Evolutionary conservation across 2,888 invertebrate species (phyloP).

Genomic region (Tineola bisselliella): DNA sequence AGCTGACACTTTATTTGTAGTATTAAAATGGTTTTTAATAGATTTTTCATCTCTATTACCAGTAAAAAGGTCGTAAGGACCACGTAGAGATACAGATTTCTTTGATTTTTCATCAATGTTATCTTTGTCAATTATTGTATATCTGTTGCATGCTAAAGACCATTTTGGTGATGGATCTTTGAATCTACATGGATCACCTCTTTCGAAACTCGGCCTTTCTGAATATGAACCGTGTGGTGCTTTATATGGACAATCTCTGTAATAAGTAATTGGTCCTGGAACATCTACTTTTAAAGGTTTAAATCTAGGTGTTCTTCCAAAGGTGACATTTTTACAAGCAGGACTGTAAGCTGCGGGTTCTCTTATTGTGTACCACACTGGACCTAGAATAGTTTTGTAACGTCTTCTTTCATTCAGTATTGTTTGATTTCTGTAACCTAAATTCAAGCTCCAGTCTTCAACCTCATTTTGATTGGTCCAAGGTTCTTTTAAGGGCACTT

Average conservation of each 20-base stretch:
- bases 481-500: constrained; percentile 33
- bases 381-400: constrained; percentile 37
- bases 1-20: constrained; percentile 29
- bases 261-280: constrained; percentile 51
- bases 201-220: constrained; percentile 35
- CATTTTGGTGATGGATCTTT: constrained; percentile 34
- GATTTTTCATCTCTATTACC: constrained; percentile 57
- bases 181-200: constrained; percentile 47
- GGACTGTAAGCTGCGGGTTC: constrained; percentile 26
- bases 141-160: constrained; percentile 50
- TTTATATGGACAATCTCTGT: constrained; percentile 35
- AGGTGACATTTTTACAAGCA: constrained; percentile 40
- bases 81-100: constrained; percentile 42
- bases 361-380: constrained; percentile 40
- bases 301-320: constrained; percentile 39
- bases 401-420: constrained; percentile 33
- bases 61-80: constrained; percentile 57
- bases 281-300: constrained; percentile 22
- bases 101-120: constrained; percentile 42
- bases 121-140: constrained; percentile 41
- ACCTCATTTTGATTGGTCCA: constrained; percentile 48
- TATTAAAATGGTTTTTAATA: constrained; percentile 63
- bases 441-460: constrained; percentile 49
- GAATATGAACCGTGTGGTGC: constrained; percentile 45
- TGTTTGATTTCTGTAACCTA: constrained; percentile 50